Base-by-base conservation (phyloP, 2,888 invertebrate genomes). In the Deroplatys truncata region DNA sequence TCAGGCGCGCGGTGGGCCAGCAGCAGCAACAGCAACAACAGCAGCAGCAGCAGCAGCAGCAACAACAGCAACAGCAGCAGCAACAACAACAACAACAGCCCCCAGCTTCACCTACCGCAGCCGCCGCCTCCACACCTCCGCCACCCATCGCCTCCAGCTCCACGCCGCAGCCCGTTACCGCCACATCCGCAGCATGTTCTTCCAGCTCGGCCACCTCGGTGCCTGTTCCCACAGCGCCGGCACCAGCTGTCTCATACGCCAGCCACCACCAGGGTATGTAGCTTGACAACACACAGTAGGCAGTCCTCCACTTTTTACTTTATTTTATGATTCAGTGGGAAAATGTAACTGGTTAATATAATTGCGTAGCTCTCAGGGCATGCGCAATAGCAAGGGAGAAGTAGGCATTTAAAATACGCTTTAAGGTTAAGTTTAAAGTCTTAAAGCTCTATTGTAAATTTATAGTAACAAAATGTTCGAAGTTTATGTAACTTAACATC, bases 61-160 rank as follows among this genome's bases (percentile, higher is more conserved):
- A n/a, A 7, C 85, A 85, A 5, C 87, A 84, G 84, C 84, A 85
- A 15, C 29, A 35, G 8, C 85, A 85, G 25, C 16, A 35, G 8
- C 85, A 85, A 43, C 85, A 85, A 16, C 85, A 85, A 5, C 29
- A n/a, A 7, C 85, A 85, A 5, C 87, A 84, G 84, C 72, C 29
- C 84, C 35, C 56, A 82, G 9, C 89, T 35, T 28, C 86, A 82
- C 82, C 43, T 82, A 25, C 85, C 84, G 85, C 72, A 72, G 84
- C 89, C n/a, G 86, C 89, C 15, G 87, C 56, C 25, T 85, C 29
- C 31, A 85, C 89, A 28, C 89, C 89, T 20, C 89, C 89, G 13
- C 84, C 83, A 25, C 82, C 82, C 82, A 25, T 83, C 10, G 16
- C 86, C 56, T 20, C 56, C 56, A 72, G 56, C 56, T 72, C 56